phyloP scores from a whole-genome alignment of 1,140 invertebrate species.

The Habropoda laboriosa region DNA sequence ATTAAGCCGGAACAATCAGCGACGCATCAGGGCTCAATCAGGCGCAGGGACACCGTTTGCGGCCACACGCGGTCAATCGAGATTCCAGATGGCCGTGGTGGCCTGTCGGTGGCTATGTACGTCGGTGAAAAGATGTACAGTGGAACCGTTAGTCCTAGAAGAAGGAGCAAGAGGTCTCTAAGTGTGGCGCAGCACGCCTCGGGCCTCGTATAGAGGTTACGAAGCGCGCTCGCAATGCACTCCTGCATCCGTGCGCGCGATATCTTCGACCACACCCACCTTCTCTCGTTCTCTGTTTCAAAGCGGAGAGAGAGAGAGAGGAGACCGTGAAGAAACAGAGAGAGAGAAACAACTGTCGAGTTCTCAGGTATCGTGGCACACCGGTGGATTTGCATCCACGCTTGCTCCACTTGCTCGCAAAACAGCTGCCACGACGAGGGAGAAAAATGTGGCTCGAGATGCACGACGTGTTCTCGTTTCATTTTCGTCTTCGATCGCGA shows the following conservation, averaged over 20 bases:
- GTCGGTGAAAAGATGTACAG: constrained; percentile 40
- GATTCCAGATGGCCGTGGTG: constrained; percentile 43
- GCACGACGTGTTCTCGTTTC: neutral
- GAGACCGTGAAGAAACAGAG: neutral
- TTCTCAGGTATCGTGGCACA: constrained; percentile 53
- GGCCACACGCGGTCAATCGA: constrained; percentile 46
- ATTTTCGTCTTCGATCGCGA: neutral
- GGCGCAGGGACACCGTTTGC: constrained; percentile 13
- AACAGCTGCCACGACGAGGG: neutral
- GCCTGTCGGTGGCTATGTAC: neutral
- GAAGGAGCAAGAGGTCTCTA: constrained; percentile 50
- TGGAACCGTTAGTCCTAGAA: constrained; percentile 54
- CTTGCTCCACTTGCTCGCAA: constrained; percentile 55
- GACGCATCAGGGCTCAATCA: constrained; percentile 1
- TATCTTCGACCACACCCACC: constrained; percentile 65
- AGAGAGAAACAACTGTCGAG: constrained; percentile 28
- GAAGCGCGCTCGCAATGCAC: constrained; percentile 40
- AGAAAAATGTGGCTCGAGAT: neutral
- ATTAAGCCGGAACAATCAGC: constrained; percentile 1
- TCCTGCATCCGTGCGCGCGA: constrained; percentile 35
- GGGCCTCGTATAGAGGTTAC: constrained; percentile 58
- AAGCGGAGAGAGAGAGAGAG: neutral
- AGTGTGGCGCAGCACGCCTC: constrained; percentile 46
- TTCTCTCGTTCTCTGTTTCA: constrained; percentile 36
- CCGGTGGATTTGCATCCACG: constrained; percentile 62